These are phyloP conservation scores for Pyrocoelia pectoralis DNA, from an alignment of 2,888 invertebrate genomes.

Conservation along the genomic window DNA sequence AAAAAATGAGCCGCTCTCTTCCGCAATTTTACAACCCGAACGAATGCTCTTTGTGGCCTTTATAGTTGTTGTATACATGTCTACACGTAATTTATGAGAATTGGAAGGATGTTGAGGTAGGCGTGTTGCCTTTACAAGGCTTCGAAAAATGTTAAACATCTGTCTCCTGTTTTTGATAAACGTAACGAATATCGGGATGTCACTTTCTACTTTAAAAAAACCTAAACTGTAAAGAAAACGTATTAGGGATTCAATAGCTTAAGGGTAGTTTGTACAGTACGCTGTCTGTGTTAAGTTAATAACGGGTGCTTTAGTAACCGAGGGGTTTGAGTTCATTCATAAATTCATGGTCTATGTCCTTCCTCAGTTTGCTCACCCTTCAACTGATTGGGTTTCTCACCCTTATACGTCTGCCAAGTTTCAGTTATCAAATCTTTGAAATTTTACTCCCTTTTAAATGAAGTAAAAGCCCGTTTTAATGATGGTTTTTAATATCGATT, in stretches of 20 bases:
- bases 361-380: slow-evolving; percentile 25
- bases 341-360: slow-evolving; percentile 20
- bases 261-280: slow-evolving; percentile 18
- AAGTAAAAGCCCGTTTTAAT: background rate
- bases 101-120: background rate
- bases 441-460: background rate
- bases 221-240: background rate
- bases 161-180: no score
- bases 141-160: no score
- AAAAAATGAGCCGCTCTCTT: no score
- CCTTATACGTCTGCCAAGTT: slow-evolving; percentile 20
- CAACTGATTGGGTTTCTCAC: slow-evolving; percentile 15
- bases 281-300: slow-evolving; percentile 13
- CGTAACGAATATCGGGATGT: no score
- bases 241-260: background rate
- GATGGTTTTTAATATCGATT: background rate
- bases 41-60: no score
- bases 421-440: slow-evolving; percentile 9
- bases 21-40: no score
- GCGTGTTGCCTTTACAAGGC: background rate
- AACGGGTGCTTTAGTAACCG: slow-evolving; percentile 10
- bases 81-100: no score
- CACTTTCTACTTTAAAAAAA: no score
- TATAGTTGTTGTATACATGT: no score
- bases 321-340: slow-evolving; percentile 20